phyloP scores from a whole-genome alignment of 2,888 invertebrate species.

The Conistra vaccinii region DNA sequence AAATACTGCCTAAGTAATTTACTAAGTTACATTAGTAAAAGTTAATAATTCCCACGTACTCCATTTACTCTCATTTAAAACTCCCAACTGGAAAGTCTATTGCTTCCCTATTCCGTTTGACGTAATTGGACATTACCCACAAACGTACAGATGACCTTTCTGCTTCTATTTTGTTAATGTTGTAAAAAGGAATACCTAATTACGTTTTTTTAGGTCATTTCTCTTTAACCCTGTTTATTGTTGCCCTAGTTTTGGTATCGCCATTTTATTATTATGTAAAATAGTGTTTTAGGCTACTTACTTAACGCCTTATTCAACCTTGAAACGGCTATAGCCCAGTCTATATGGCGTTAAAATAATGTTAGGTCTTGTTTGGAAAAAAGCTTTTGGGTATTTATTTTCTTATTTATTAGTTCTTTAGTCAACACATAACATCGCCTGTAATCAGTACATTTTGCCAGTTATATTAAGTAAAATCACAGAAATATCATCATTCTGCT shows the following conservation, averaged over 20 bases:
- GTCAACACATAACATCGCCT: background rate
- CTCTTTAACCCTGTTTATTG: constrained; percentile 61
- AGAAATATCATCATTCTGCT: background rate
- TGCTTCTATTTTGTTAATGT: constrained; percentile 55
- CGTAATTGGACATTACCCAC: constrained; percentile 52
- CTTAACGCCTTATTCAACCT: constrained; percentile 22
- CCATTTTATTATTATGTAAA: constrained; percentile 37
- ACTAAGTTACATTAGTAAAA: constrained; percentile 13
- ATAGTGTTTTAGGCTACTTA: constrained; percentile 22
- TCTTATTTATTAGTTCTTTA: background rate
- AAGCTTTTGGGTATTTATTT: background rate
- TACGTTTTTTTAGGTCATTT: constrained; percentile 64
- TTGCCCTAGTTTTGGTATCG: constrained; percentile 52
- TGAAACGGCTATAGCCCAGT: constrained; percentile 10
- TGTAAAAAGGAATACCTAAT: constrained; percentile 63
- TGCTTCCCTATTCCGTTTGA: constrained; percentile 42
- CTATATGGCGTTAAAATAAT: constrained; percentile 3
- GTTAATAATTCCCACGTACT: constrained; percentile 8
- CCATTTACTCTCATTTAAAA: constrained; percentile 35
- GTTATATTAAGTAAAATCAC: background rate
- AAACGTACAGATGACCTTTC: constrained; percentile 51
- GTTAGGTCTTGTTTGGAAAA: background rate
- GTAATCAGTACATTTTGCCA: background rate
- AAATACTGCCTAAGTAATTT: background rate
- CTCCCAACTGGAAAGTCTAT: constrained; percentile 28